A percentile compares a stretch with the other conserved stretches of the same genome.
phyloP scores from a whole-genome alignment of 2,797 vertebrate genomes.

The Siniperca undulata region DNA sequence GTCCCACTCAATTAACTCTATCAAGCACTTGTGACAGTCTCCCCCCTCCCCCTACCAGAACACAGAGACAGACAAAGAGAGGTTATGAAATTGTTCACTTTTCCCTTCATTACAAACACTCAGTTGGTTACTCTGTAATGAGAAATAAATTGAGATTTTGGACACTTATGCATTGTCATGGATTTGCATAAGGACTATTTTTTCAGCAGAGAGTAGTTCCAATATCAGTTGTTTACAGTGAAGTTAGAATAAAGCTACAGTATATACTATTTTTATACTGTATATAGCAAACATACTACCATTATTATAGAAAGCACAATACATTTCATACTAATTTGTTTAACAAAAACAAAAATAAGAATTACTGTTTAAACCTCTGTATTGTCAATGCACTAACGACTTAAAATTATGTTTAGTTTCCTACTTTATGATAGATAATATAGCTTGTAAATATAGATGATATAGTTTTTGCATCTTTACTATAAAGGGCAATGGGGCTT shows the following conservation, averaged over 20 bases:
- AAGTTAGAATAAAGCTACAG: too few species aligned
- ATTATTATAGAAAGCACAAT: too few species aligned
- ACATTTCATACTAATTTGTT: too few species aligned
- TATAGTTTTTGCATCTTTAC: background rate
- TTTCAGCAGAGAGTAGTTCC: background rate
- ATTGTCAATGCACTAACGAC: too few species aligned
- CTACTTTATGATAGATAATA: too few species aligned
- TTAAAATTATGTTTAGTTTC: background rate
- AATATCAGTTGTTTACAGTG: background rate
- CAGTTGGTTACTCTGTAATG: background rate
- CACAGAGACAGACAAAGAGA: background rate
- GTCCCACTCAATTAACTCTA: background rate
- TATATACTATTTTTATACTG: background rate
- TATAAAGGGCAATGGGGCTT: background rate
- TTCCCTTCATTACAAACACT: background rate
- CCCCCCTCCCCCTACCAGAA: background rate
- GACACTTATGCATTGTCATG: background rate
- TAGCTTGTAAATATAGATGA: background rate
- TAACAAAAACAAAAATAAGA: background rate
- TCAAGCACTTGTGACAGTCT: background rate
- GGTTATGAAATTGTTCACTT: background rate
- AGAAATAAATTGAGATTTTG: background rate
- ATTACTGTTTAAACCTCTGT: too few species aligned
- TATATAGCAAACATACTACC: background rate
- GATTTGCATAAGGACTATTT: background rate